Percentiles rank a stretch among this genome's conserved stretches.
phyloP scores from a whole-genome alignment of 2,113 vertebrate species.

The Microtus richardsoni region DNA sequence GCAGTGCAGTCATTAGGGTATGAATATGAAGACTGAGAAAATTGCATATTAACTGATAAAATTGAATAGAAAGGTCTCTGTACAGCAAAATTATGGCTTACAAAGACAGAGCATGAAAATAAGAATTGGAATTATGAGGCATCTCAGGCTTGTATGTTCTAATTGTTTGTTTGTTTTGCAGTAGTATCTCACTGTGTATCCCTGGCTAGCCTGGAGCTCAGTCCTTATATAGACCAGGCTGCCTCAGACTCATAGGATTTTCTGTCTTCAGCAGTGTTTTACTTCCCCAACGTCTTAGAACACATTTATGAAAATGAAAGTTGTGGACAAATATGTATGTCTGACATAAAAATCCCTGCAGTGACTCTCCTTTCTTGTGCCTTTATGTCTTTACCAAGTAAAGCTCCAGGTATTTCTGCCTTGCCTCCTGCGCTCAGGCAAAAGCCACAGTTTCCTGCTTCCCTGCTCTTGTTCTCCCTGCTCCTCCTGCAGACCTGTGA shows the following conservation, averaged over 20 bases:
- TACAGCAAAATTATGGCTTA: background rate
- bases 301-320: background rate
- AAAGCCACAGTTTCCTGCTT: background rate
- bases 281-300: background rate
- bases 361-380: background rate
- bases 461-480: background rate
- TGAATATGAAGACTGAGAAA: background rate
- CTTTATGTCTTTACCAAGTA: background rate
- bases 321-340: background rate
- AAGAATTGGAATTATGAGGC: background rate
- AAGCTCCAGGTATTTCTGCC: background rate
- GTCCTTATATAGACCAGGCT: background rate
- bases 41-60: background rate
- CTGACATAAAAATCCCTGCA: background rate
- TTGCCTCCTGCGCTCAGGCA: background rate
- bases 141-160: background rate
- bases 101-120: background rate
- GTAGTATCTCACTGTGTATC: background rate
- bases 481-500: background rate
- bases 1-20: background rate
- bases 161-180: background rate
- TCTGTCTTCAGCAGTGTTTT: background rate
- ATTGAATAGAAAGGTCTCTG: slow-evolving; percentile 1
- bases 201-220: background rate
- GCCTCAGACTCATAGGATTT: too few species aligned